phyloP scores from a whole-genome alignment of 2,888 invertebrate species.

The Hydriomena furcata region DNA sequence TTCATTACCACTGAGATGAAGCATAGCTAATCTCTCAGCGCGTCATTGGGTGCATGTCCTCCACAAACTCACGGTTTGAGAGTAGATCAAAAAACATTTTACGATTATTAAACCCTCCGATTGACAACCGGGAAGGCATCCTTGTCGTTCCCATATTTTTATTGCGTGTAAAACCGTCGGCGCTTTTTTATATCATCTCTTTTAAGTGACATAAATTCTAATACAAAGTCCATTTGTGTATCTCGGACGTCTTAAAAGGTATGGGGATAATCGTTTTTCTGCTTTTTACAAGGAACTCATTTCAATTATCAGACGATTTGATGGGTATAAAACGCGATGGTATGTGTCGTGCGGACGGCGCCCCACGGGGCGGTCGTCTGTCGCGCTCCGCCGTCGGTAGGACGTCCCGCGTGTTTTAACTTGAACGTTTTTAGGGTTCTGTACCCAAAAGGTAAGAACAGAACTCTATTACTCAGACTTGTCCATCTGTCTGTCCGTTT shows the following conservation, averaged over 20 bases:
- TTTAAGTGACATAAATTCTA: conserved; percentile 83
- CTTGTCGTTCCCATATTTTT: conserved; percentile 80
- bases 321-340: conserved; percentile 77
- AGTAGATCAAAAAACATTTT: conserved; percentile 78
- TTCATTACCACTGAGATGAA: conserved; percentile 28
- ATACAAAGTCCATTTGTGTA: conserved; percentile 84
- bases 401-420: conserved; percentile 60
- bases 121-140: conserved; percentile 81
- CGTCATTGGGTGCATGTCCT: conserved; percentile 38
- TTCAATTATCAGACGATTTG: conserved; percentile 82
- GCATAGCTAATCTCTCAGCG: conserved; percentile 36
- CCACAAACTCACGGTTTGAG: conserved; percentile 51
- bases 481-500: too few species aligned
- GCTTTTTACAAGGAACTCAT: conserved; percentile 83
- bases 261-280: conserved; percentile 82
- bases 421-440: conserved; percentile 53
- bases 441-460: too few species aligned
- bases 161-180: conserved; percentile 82
- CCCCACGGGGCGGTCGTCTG: conserved; percentile 67
- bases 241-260: conserved; percentile 83
- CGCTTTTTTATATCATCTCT: conserved; percentile 80
- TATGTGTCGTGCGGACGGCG: conserved; percentile 75
- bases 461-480: too few species aligned
- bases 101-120: conserved; percentile 80
- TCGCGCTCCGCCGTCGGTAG: conserved; percentile 39